Evolutionary conservation across 2,888 invertebrate genomes (phyloP).

Genomic region (Athalia rosae): DNA sequence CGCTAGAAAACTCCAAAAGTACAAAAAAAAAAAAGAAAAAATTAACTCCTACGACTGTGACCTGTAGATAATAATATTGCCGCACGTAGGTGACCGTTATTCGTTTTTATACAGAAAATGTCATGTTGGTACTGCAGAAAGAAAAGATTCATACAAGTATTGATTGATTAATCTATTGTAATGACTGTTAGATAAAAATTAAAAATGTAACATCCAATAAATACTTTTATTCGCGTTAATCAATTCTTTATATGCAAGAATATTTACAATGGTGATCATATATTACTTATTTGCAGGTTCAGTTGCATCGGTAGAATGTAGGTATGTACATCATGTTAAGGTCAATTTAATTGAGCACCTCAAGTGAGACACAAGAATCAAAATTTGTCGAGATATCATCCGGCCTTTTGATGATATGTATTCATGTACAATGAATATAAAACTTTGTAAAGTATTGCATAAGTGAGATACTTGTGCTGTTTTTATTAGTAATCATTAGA

Average conservation of each 20-base stretch:
- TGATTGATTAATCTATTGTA: slow-evolving; percentile 18
- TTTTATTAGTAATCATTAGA: not conserved
- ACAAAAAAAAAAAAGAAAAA: not conserved
- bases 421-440: slow-evolving; percentile 22
- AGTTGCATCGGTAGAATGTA: slow-evolving; percentile 33
- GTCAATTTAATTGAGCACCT: slow-evolving; percentile 26
- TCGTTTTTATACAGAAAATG: not conserved
- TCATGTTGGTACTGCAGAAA: slow-evolving; percentile 17
- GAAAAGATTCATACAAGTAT: slow-evolving; percentile 16
- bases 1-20: not conserved
- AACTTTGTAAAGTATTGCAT: slow-evolving; percentile 29
- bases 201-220: slow-evolving; percentile 46
- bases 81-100: not conserved
- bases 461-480: slow-evolving; percentile 13
- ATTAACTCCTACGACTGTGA: not conserved
- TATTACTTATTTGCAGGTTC: slow-evolving; percentile 8
- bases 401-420: slow-evolving; percentile 29
- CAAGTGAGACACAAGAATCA: slow-evolving; percentile 26
- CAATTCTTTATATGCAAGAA: slow-evolving; percentile 37
- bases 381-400: slow-evolving; percentile 28
- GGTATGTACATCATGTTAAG: slow-evolving; percentile 5
- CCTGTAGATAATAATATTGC: not conserved
- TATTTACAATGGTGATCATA: slow-evolving; percentile 42
- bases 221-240: slow-evolving; percentile 41
- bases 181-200: slow-evolving; percentile 38